phyloP scores from a whole-genome alignment of 37 sponge, comb jelly and placozoan genomes.

The Sycon ciliatum region DNA sequence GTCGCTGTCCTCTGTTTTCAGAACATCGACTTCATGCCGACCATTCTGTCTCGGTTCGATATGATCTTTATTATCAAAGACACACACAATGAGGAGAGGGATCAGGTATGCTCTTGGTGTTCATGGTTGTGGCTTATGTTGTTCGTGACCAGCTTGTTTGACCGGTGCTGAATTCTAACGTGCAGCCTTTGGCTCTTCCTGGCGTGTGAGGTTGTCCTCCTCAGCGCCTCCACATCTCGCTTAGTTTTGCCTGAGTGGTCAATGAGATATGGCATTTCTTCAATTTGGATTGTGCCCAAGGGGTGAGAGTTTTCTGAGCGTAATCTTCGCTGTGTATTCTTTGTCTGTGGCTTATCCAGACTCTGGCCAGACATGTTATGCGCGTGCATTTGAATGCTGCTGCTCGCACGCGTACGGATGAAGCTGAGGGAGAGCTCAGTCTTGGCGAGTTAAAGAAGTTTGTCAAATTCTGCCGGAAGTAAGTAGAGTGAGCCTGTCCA shows the following conservation, averaged over 20 bases:
- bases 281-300: too few relatives aligned
- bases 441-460: constrained; percentile 78
- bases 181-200: too few relatives aligned
- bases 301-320: too few relatives aligned
- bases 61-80: constrained; percentile 99
- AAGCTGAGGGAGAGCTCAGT: constrained; percentile 73
- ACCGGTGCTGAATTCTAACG: too few relatives aligned
- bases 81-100: constrained; percentile 77
- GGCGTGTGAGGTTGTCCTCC: too few relatives aligned
- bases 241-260: too few relatives aligned
- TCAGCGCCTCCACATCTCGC: too few relatives aligned
- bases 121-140: too few relatives aligned
- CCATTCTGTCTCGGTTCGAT: constrained; percentile 96
- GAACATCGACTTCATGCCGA: constrained; percentile 99
- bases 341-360: constrained; percentile 18
- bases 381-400: constrained; percentile 90
- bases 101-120: constrained; percentile 38
- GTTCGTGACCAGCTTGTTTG: too few relatives aligned
- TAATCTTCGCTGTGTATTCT: neutral
- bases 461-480: constrained; percentile 72
- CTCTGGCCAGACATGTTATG: constrained; percentile 92
- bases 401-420: constrained; percentile 42
- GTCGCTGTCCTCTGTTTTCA: constrained; percentile 3
- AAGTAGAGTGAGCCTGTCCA: neutral
- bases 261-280: too few relatives aligned